phyloP scores from a whole-genome alignment of 2,113 vertebrate species.

The Alosa alosa region DNA sequence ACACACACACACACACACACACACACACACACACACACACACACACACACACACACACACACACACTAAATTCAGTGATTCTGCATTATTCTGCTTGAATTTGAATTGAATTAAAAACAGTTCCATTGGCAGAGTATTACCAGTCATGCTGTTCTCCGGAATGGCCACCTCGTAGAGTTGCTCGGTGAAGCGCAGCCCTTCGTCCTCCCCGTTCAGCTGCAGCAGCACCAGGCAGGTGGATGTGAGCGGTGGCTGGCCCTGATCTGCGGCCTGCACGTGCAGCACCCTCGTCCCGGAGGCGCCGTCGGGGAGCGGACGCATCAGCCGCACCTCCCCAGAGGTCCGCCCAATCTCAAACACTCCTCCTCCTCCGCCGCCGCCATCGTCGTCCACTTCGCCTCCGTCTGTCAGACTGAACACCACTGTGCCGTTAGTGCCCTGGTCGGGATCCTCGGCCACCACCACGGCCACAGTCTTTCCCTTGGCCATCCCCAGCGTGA shows the following conservation, averaged over 20 bases:
- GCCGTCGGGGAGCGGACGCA: conserved; percentile 58
- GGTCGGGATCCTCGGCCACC: conserved; percentile 75
- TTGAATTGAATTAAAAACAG: not conserved
- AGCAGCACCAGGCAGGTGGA: conserved; percentile 78
- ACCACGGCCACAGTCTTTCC: conserved; percentile 71
- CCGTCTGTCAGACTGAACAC: conserved; percentile 64
- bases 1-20: too few relatives aligned
- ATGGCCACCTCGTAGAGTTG: conserved; percentile 72
- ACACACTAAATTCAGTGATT: too few relatives aligned
- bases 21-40: too few relatives aligned
- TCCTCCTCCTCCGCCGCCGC: not conserved
- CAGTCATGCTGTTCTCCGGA: conserved; percentile 80
- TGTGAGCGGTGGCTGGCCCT: conserved; percentile 71
- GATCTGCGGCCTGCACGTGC: conserved; percentile 74
- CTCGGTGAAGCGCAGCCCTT: conserved; percentile 74
- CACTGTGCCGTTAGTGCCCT: conserved; percentile 79
- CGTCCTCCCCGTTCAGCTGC: conserved; percentile 71
- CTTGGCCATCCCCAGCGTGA: conserved; percentile 60
- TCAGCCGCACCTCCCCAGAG: conserved; percentile 79
- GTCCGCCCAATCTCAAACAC: conserved; percentile 71
- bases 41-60: too few relatives aligned
- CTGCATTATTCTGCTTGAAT: too few relatives aligned
- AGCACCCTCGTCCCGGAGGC: conserved; percentile 71
- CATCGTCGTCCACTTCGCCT: conserved; percentile 52
- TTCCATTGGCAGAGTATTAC: conserved; percentile 60